Evolutionary conservation across 2,888 invertebrate species (phyloP).

Genomic region (Drosophila paramelanica): DNA sequence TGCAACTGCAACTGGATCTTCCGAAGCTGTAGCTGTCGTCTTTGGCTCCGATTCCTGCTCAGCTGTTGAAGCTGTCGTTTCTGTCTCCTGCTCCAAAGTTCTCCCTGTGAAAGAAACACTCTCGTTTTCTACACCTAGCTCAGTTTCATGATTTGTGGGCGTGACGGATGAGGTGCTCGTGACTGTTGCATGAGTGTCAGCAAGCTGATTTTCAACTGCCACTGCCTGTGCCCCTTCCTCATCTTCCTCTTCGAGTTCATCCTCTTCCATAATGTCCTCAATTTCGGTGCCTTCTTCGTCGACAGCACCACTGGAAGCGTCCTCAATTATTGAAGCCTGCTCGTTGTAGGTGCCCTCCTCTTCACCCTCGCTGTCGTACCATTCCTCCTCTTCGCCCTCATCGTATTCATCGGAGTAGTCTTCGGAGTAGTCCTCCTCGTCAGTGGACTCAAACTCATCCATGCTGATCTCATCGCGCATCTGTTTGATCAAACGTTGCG

Average conservation of each 20-base stretch:
- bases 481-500: conserved; percentile 88
- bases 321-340: conserved; percentile 78
- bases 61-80: neutral
- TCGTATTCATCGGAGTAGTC: conserved; percentile 86
- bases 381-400: conserved; percentile 80
- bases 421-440: conserved; percentile 85
- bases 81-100: neutral
- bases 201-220: neutral
- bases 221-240: conserved; percentile 7
- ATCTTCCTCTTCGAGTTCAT: conserved; percentile 47
- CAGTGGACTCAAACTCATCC: conserved; percentile 85
- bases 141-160: conserved; percentile 52
- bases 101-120: conserved; percentile 55
- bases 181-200: conserved; percentile 44
- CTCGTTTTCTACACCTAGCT: conserved; percentile 30
- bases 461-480: conserved; percentile 89
- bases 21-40: neutral
- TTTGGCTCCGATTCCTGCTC: too few species aligned
- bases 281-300: conserved; percentile 69
- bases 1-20: too few species aligned
- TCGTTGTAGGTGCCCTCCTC: conserved; percentile 78
- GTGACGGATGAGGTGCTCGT: conserved; percentile 56
- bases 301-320: conserved; percentile 69
- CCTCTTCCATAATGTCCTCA: conserved; percentile 66
- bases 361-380: conserved; percentile 74